phyloP scores from a whole-genome alignment of 1,140 invertebrate genomes.

The Cyphomyrmex costatus region DNA sequence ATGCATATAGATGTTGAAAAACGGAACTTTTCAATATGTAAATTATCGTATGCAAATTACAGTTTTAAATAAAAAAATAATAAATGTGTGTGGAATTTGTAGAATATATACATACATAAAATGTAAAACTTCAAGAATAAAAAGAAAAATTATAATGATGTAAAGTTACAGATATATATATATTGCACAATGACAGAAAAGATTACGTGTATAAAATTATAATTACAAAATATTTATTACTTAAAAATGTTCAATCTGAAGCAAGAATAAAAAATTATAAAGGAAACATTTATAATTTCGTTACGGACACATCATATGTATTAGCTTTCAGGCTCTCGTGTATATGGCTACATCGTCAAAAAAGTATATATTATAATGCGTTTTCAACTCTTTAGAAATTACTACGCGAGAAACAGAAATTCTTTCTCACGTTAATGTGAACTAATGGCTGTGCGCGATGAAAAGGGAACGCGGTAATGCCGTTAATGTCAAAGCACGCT shows the following conservation, averaged over 20 bases:
- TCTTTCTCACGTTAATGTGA: conserved; percentile 44
- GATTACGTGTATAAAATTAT: not conserved
- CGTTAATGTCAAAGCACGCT: conserved; percentile 56
- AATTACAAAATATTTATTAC: conserved; percentile 12
- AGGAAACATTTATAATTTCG: not conserved
- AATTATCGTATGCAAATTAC: not conserved
- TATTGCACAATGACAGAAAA: not conserved
- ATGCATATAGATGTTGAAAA: conserved; percentile 15
- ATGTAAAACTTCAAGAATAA: not conserved
- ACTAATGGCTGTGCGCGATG: conserved; percentile 31
- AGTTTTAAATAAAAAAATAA: conserved; percentile 10
- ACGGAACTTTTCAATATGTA: conserved; percentile 8
- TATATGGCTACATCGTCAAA: not conserved
- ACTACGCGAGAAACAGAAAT: conserved; percentile 42
- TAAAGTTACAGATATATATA: not conserved
- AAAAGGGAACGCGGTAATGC: conserved; percentile 53
- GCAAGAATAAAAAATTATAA: not conserved
- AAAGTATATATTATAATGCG: not conserved
- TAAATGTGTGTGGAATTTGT: not conserved
- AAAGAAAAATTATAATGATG: not conserved
- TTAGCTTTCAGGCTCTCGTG: not conserved
- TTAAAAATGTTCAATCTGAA: not conserved
- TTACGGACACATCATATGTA: not conserved
- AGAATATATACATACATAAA: not conserved
- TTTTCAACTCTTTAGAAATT: conserved; percentile 18